Base-by-base conservation (phyloP, 2,888 invertebrate genomes). In the Aporophyla lueneburgensis region DNA sequence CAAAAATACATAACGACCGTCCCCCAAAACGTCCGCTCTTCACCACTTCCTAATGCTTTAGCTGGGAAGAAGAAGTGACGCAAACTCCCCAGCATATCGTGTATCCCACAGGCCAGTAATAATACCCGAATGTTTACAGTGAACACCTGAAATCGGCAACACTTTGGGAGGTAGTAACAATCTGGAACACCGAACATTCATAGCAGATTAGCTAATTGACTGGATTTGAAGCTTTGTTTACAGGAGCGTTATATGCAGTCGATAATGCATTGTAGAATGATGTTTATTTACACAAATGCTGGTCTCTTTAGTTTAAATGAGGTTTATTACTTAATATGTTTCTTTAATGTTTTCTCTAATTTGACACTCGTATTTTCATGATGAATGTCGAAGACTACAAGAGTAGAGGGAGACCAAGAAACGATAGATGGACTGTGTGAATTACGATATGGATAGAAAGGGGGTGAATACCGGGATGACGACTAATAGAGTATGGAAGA, bases 51-150 rank as follows among this genome's bases (percentile, higher is more conserved):
- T n/a, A n/a, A n/a, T n/a, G n/a, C n/a, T n/a, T n/a, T n/a, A n/a
- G n/a, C n/a, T n/a, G n/a, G n/a, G n/a, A n/a, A n/a, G n/a, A n/a
- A n/a, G n/a, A n/a, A n/a, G n/a, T n/a, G n/a, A n/a, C n/a, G n/a
- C n/a, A n/a, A n/a, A n/a, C n/a, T n/a, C n/a, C n/a, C n/a, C n/a
- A n/a, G n/a, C n/a, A n/a, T n/a, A n/a, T n/a, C n/a, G n/a, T 58
- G 49, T 74, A 71, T 51, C 56, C 58, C 73, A 71, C 66, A 66
- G 56, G 61, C 58, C 56, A 16, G 74, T 63, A 66, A 80, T 86
- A 82, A 86, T 77, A 77, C 61, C 27, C 53, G 43, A 69, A 58
- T 77, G 86, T 87, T 84, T 80, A 87, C 65, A 49, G 40, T 19
- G 12, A 49, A 62, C 83, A 76, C 82, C 73, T 80, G 74, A 71